Percentiles rank a stretch among this genome's conserved stretches.
These are phyloP conservation scores for Myxocyprinus asiaticus DNA, from an alignment of 2,113 vertebrate species.

Conservation along the genomic window DNA sequence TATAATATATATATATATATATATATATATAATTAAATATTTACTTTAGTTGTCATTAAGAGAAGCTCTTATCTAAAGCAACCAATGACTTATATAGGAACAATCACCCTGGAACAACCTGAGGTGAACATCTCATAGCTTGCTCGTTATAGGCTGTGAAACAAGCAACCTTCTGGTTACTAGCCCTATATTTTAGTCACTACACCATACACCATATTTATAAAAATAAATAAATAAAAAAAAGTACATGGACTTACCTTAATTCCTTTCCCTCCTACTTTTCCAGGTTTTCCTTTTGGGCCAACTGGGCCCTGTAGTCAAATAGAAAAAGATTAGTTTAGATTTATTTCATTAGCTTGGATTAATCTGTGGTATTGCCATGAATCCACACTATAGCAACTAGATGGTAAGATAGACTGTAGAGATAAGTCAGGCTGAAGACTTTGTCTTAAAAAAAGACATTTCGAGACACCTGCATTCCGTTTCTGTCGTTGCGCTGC, in stretches of 20 bases:
- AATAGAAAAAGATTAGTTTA: background rate
- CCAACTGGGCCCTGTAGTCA: conserved; percentile 65
- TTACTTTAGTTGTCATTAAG: too few species aligned
- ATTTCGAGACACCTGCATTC: too few species aligned
- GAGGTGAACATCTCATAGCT: too few species aligned
- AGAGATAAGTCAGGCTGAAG: too few species aligned
- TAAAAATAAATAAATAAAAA: background rate
- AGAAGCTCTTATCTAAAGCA: too few species aligned
- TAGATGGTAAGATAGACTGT: background rate
- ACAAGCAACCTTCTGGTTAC: background rate
- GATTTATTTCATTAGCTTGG: background rate
- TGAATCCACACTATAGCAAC: background rate
- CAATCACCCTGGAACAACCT: too few species aligned
- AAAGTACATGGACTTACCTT: conserved; percentile 61
- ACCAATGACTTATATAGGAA: too few species aligned
- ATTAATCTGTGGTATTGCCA: background rate
- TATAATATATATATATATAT: too few species aligned
- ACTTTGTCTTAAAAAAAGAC: too few species aligned
- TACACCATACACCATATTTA: background rate
- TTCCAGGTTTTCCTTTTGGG: conserved; percentile 56
- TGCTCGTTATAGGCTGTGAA: too few species aligned
- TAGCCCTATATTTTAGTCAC: background rate
- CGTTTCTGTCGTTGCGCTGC: too few species aligned
- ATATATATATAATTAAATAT: too few species aligned
- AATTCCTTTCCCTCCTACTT: conserved; percentile 64